These are phyloP conservation scores for Trichopria drosophilae DNA, from an alignment of 2,888 invertebrate genomes.

Conservation along the genomic window DNA sequence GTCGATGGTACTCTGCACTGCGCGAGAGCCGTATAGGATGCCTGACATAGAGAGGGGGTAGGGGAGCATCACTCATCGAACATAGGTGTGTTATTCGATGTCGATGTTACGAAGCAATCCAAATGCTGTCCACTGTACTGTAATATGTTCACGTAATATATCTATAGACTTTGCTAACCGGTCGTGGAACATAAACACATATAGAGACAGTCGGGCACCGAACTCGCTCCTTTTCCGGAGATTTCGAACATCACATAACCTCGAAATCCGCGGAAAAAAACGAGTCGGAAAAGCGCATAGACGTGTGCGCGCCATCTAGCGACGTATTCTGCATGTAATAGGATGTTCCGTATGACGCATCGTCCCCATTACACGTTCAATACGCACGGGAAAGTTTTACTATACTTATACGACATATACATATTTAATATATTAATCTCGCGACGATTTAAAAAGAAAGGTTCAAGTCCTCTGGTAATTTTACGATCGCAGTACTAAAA, in stretches of 20 bases:
- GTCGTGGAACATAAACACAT: no score
- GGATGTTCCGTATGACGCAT: no score
- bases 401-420: conserved; percentile 31
- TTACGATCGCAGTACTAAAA: no score
- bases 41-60: conserved; percentile 17
- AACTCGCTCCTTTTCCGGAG: background rate
- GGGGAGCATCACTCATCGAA: conserved; percentile 12
- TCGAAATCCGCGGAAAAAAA: no score
- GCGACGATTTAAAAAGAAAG: conserved; percentile 29
- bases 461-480: conserved; percentile 37
- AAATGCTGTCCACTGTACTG: conserved; percentile 39
- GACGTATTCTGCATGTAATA: no score
- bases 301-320: no score
- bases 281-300: no score
- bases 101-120: conserved; percentile 38
- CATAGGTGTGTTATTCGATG: conserved; percentile 30
- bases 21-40: background rate
- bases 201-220: no score
- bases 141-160: conserved; percentile 29
- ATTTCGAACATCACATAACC: background rate
- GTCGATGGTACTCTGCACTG: conserved; percentile 11
- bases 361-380: no score
- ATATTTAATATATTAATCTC: conserved; percentile 18
- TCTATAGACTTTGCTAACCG: conserved; percentile 28
- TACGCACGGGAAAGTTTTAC: conserved; percentile 38